phyloP scores from a whole-genome alignment of 2,797 vertebrate genomes.

The Liasis olivaceus region DNA sequence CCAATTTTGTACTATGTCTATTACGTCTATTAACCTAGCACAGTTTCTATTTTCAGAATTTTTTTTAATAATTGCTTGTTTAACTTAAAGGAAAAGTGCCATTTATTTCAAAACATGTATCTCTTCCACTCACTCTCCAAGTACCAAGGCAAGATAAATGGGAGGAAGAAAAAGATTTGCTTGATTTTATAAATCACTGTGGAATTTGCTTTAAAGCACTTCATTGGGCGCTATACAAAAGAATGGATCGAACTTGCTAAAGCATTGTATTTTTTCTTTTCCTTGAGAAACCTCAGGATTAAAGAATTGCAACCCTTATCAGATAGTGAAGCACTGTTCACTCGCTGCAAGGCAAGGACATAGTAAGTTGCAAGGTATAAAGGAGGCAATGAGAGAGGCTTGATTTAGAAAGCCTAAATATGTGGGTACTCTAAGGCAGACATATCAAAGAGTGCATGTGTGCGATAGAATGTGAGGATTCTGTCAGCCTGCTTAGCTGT shows the following conservation, averaged over 20 bases:
- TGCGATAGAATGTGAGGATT: neutral
- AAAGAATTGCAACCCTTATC: conserved; percentile 1
- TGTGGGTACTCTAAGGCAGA: neutral
- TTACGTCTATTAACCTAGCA: neutral
- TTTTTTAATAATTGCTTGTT: neutral
- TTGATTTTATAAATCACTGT: neutral
- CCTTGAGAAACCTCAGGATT: conserved; percentile 45
- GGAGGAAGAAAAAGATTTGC: neutral
- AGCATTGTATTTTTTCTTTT: neutral
- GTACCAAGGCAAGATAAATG: neutral
- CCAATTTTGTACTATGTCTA: neutral
- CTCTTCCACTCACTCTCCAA: neutral
- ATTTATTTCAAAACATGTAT: neutral
- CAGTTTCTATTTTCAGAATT: neutral
- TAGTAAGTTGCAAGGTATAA: neutral
- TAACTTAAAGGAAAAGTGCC: neutral
- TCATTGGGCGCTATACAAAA: neutral
- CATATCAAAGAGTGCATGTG: neutral
- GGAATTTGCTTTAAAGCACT: neutral
- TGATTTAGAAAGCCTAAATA: neutral
- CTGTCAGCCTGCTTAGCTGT: neutral
- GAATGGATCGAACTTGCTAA: neutral
- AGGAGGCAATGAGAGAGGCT: too few relatives aligned
- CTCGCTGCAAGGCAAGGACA: rapidly evolving
- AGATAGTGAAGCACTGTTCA: neutral